These are phyloP conservation scores for Picathartes gymnocephalus DNA, from an alignment of 2,113 vertebrate species.

Conservation along the genomic window DNA sequence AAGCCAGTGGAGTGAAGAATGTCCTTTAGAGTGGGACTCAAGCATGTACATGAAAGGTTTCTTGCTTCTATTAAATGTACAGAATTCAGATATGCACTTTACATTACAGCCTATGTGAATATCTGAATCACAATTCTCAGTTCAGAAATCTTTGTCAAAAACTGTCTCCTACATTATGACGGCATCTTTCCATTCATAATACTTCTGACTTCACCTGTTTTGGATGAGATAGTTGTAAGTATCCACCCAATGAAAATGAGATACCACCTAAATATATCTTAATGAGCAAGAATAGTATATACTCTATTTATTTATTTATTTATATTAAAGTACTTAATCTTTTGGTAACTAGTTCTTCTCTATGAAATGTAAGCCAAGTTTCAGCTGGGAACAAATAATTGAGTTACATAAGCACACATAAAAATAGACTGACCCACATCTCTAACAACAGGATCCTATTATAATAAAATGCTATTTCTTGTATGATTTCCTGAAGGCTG, in stretches of 20 bases:
- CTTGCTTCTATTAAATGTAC: neutral
- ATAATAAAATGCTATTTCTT: slow-evolving; percentile 9
- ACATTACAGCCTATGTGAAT: neutral
- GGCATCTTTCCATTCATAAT: neutral
- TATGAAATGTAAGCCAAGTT: slow-evolving; percentile 16
- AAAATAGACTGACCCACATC: slow-evolving; percentile 56
- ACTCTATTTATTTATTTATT: neutral
- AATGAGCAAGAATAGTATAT: neutral
- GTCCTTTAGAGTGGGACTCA: neutral
- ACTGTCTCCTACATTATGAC: neutral
- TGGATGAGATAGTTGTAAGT: neutral
- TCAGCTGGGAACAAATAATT: slow-evolving; percentile 42
- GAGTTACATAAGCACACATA: slow-evolving; percentile 23
- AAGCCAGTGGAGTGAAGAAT: neutral
- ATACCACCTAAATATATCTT: neutral
- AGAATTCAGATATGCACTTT: neutral
- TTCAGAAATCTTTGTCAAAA: neutral
- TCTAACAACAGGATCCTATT: neutral
- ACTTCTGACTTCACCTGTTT: neutral
- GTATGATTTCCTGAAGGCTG: neutral
- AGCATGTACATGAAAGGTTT: neutral
- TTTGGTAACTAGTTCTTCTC: neutral
- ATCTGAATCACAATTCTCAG: neutral
- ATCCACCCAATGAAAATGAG: neutral
- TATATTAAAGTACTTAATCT: neutral